Base-by-base conservation (phyloP, 2,888 invertebrate genomes). In the Yponomeuta sedellus region DNA sequence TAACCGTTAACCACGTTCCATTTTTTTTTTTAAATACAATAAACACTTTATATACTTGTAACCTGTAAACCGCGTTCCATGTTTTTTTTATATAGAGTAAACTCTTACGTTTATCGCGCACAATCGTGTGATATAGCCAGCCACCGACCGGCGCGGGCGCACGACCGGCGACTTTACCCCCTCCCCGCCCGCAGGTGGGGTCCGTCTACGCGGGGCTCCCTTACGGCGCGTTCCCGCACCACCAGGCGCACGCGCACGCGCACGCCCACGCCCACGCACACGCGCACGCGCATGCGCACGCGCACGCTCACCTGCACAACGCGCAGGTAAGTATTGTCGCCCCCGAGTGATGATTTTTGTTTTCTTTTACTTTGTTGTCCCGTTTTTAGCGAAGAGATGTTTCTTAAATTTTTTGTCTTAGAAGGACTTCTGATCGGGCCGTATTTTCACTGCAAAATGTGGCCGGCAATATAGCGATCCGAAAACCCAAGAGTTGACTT, bases 131-230 rank as follows among this genome's bases (percentile, higher is more conserved):
- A 52, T 52, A 52, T 40, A 19, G 40, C 16, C 11, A n/a, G 19
- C 20, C 11, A 10, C 0, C 10, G 3, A 20, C 11, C 40, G 63
- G 63, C 40, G 39, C 40, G n/a, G 63, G 39, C 10, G 20, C n/a
- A 39, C 10, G 19, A 40, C 12, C 11, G 56, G 12, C n/a, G n/a
- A 34, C 16, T 28, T 25, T 25, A 25, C 25, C 25, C 25, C 22
- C 19, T 25, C 25, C 8, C 28, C 22, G 39, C 44, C 61, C 65
- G 66, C 80, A 89, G 90, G 84, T 90, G 88, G 87, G 88, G 76
- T 85, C 87, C 67, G 82, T 89, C 81, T 90, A 88, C 82, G 86
- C 89, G 71, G 88, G 87, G 10, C 80, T 87, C 74, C 86, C 81
- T 79, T 88, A 89, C 77, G 82, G 87, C 62, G 85, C 86, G 58